Conservation (phyloP, 2,113 vertebrate species). For the Myocastor coypus region DNA sequence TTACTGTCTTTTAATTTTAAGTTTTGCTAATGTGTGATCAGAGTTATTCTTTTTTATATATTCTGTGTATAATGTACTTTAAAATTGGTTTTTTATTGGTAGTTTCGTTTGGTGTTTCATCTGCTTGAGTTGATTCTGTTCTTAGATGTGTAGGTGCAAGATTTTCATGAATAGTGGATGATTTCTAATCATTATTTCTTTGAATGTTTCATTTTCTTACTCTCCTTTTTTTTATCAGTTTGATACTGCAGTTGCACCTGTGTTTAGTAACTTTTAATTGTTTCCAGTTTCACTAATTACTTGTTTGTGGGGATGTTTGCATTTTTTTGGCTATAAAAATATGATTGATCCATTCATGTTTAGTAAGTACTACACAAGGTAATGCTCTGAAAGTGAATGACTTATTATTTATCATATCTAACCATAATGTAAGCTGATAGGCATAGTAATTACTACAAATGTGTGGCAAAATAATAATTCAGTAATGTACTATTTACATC, state of each 20-base stretch:
- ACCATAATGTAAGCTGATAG: neutral
- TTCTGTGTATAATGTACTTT: neutral
- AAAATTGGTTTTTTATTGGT: neutral
- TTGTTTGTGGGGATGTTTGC: neutral
- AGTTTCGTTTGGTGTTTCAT: neutral
- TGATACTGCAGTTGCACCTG: neutral
- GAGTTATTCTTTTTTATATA: neutral
- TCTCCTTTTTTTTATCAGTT: neutral
- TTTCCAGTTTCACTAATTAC: neutral
- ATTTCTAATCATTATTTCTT: conserved; percentile 45
- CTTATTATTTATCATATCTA: neutral
- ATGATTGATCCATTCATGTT: neutral
- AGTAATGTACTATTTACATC: conserved; percentile 20
- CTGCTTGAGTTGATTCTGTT: neutral
- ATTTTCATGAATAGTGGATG: conserved; percentile 27
- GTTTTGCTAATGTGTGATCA: neutral
- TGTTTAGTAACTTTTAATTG: neutral
- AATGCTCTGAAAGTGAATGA: neutral
- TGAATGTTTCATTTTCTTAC: neutral
- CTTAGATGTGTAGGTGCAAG: neutral
- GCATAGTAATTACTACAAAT: neutral
- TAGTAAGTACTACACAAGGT: neutral
- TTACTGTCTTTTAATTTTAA: neutral
- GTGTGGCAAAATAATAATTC: neutral
- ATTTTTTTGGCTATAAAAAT: neutral